Percentiles rank a stretch among this genome's conserved stretches.
Conservation (phyloP, 2,888 invertebrate genomes). For the Pyralis farinalis region DNA sequence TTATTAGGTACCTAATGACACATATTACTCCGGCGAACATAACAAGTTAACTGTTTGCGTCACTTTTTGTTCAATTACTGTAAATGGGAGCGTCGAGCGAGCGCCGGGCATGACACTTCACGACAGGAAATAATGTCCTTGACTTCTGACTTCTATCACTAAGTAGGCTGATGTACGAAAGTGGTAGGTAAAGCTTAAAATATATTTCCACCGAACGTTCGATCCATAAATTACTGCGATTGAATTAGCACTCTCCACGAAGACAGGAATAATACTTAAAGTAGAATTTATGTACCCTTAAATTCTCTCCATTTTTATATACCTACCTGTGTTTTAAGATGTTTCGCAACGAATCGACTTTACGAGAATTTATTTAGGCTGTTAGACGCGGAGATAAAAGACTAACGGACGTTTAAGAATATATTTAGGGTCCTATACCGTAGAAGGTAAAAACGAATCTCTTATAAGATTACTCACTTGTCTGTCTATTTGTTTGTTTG, state of each 20-base stretch:
- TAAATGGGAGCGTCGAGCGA: constrained; percentile 2
- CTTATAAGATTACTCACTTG: too few relatives aligned
- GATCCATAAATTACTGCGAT: constrained; percentile 21
- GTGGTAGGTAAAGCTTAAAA: constrained; percentile 1
- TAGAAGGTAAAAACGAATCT: too few relatives aligned
- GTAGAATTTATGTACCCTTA: constrained; percentile 17
- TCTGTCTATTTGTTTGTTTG: constrained; percentile 20
- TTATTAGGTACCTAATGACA: too few relatives aligned
- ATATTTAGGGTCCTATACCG: too few relatives aligned
- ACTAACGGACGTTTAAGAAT: too few relatives aligned
- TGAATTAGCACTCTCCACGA: constrained; percentile 23
- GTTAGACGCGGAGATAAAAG: constrained; percentile 20
- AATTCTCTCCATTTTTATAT: constrained; percentile 6
- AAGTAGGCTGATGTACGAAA: constrained; percentile 2
- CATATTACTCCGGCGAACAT: constrained; percentile 2
- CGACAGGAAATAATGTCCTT: constrained; percentile 9
- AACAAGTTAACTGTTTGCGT: constrained; percentile 2
- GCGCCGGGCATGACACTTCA: background rate
- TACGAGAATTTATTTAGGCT: constrained; percentile 13
- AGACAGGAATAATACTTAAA: constrained; percentile 24
- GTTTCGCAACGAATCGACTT: constrained; percentile 12
- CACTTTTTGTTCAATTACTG: constrained; percentile 8
- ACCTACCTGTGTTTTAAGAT: background rate
- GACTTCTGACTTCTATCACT: constrained; percentile 7
- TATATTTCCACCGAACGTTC: constrained; percentile 13